Conservation (phyloP, 2,888 invertebrate species). For the Yponomeuta plumbellus region DNA sequence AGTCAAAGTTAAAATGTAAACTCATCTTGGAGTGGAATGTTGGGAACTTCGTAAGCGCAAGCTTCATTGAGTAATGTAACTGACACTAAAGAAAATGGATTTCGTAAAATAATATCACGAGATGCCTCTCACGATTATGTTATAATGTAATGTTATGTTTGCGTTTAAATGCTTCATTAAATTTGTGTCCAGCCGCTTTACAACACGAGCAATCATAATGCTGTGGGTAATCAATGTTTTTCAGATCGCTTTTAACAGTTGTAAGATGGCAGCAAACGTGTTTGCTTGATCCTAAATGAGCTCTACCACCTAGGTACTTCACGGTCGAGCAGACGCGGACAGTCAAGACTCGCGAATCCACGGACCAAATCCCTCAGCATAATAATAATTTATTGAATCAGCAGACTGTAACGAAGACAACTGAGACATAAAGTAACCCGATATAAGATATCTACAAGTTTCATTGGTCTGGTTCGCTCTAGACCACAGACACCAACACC, state of each 20-base stretch:
- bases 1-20: neutral
- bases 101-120: neutral
- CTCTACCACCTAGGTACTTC: neutral
- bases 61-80: neutral
- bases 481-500: neutral
- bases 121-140: neutral
- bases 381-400: slow-evolving; percentile 9
- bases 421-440: slow-evolving; percentile 13
- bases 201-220: neutral
- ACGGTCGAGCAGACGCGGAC: slow-evolving; percentile 3
- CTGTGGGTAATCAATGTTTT: neutral
- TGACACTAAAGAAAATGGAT: slow-evolving; percentile 1
- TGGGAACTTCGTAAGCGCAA: neutral
- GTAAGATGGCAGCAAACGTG: neutral
- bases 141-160: neutral
- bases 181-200: neutral
- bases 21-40: neutral
- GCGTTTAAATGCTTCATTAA: neutral
- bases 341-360: neutral
- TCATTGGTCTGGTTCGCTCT: neutral
- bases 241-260: neutral
- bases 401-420: slow-evolving; percentile 10
- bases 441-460: slow-evolving; percentile 1
- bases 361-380: slow-evolving; percentile 11
- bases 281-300: neutral